phyloP scores from a whole-genome alignment of 2,797 vertebrate species.

The Potorous gilbertii region DNA sequence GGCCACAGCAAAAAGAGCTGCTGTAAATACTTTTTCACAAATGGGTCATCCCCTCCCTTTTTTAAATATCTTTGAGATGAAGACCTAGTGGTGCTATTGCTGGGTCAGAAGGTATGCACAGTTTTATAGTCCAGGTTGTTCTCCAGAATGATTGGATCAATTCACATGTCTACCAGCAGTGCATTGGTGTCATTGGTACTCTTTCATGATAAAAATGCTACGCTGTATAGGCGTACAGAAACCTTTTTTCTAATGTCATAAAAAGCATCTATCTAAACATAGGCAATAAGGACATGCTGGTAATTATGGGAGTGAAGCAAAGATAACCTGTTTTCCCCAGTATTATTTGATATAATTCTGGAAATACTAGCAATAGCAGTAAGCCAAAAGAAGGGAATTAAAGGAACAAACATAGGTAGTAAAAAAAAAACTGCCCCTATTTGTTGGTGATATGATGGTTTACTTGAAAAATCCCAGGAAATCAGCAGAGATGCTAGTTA shows the following conservation, averaged over 20 bases:
- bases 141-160: no score
- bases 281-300: neutral
- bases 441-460: neutral
- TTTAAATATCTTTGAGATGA: no score
- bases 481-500: neutral
- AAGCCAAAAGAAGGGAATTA: neutral
- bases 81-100: no score
- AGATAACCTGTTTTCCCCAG: neutral
- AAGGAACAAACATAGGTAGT: neutral
- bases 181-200: neutral
- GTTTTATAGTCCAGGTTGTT: no score
- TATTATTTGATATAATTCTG: neutral
- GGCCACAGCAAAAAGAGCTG: neutral
- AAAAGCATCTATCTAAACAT: neutral
- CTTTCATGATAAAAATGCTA: neutral
- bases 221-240: neutral
- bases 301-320: neutral
- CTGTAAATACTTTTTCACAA: no score
- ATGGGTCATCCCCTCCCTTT: no score
- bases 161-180: no score
- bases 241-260: neutral
- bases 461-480: neutral
- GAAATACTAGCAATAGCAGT: neutral
- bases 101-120: no score
- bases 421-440: neutral